Evolutionary conservation across 1,140 invertebrate species (phyloP).

Genomic region (Bombus impatiens): DNA sequence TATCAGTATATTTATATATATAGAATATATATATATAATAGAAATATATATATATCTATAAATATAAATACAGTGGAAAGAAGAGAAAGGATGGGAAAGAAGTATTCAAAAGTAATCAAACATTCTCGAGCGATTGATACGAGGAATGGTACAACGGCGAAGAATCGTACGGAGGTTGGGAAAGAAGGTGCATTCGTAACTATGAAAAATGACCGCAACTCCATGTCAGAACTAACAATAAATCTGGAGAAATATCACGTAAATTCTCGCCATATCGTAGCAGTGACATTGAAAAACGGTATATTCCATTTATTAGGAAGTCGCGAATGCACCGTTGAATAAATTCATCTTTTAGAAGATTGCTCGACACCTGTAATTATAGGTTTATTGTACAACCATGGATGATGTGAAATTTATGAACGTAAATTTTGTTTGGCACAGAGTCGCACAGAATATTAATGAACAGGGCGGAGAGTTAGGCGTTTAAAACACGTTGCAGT

Average conservation of each 20-base stretch:
- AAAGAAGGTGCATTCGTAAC: neutral
- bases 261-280: slow-evolving; percentile 9
- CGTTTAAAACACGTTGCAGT: too few species aligned
- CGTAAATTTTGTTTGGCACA: too few species aligned
- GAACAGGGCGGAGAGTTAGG: too few species aligned
- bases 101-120: neutral
- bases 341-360: neutral
- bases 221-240: slow-evolving; percentile 26
- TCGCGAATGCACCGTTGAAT: neutral
- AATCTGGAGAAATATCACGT: slow-evolving; percentile 25
- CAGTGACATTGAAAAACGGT: slow-evolving; percentile 4
- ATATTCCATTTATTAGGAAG: neutral
- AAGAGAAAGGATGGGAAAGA: too few species aligned
- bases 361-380: neutral
- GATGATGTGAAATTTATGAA: too few species aligned
- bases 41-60: too few species aligned
- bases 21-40: too few species aligned
- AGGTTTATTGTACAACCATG: neutral
- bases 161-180: neutral
- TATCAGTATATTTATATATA: too few species aligned
- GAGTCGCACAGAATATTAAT: neutral
- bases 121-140: slow-evolving; percentile 23
- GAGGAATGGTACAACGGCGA: neutral
- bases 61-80: too few species aligned
- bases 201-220: slow-evolving; percentile 23